Evolutionary conservation across 2,113 vertebrate species (phyloP).

Genomic region (Pycnonotus jocosus): DNA sequence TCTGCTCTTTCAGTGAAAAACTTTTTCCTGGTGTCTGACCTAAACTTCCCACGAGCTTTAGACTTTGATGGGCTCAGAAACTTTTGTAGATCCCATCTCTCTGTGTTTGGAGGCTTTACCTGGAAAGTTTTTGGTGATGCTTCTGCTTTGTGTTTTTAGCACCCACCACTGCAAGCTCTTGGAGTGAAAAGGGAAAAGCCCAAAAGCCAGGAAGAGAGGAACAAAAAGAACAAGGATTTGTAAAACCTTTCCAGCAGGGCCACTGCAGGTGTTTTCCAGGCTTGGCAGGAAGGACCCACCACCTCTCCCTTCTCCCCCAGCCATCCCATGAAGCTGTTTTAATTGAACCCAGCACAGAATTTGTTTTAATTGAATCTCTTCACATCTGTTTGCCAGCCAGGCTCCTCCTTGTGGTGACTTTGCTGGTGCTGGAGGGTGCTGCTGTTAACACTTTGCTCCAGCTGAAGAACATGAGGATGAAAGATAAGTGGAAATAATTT

Average conservation of each 20-base stretch:
- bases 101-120: neutral
- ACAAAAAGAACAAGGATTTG: neutral
- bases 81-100: neutral
- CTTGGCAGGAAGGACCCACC: neutral
- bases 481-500: constrained; percentile 24
- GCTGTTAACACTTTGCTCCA: neutral
- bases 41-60: neutral
- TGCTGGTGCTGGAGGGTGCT: neutral
- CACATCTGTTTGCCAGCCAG: neutral
- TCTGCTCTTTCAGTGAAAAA: no score
- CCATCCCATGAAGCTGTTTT: neutral
- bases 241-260: neutral
- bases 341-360: neutral
- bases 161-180: neutral
- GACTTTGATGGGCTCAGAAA: neutral
- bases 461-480: neutral
- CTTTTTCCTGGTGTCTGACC: neutral
- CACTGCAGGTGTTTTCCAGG: neutral
- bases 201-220: neutral
- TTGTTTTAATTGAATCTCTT: neutral
- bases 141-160: neutral
- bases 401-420: neutral
- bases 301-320: neutral
- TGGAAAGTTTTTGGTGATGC: neutral
- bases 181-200: neutral